Conservation (phyloP, 2,888 invertebrate genomes). For the Drosophila anceps region DNA sequence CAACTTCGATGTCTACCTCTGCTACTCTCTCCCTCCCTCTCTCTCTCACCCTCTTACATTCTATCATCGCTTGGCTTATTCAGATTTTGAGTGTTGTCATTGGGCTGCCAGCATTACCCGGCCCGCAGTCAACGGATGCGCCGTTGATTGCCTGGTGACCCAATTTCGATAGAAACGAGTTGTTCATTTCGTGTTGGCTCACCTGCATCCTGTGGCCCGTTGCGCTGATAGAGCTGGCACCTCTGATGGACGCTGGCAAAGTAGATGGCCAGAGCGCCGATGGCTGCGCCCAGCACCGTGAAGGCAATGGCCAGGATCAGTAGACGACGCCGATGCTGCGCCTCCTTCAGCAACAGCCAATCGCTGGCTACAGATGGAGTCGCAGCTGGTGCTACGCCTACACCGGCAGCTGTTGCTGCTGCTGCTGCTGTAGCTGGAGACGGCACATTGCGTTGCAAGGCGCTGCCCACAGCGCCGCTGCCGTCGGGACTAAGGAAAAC, state of each 20-base stretch:
- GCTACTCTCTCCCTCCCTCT: background rate
- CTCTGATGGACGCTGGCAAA: slow-evolving; percentile 81
- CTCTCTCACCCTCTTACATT: background rate
- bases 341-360: slow-evolving; percentile 88
- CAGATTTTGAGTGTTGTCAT: background rate
- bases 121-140: slow-evolving; percentile 18
- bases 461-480: slow-evolving; percentile 62
- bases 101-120: background rate
- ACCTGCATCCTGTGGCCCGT: slow-evolving; percentile 52
- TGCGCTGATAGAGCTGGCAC: slow-evolving; percentile 55
- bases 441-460: slow-evolving; percentile 66
- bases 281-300: slow-evolving; percentile 84
- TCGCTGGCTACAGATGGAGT: slow-evolving; percentile 61
- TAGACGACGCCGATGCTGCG: slow-evolving; percentile 88
- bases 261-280: slow-evolving; percentile 85
- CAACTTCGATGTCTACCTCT: background rate
- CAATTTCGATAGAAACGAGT: slow-evolving; percentile 28
- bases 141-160: slow-evolving; percentile 56
- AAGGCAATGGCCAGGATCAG: slow-evolving; percentile 84
- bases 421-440: slow-evolving; percentile 17
- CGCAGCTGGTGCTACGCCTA: background rate
- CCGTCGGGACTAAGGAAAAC: slow-evolving; percentile 80
- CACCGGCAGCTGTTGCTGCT: background rate
- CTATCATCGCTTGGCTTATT: background rate
- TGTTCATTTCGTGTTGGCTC: slow-evolving; percentile 29